Percentiles rank a stretch among this genome's conserved stretches.
Evolutionary conservation across 2,888 invertebrate species (phyloP).

Genomic region (Piscicola geometra): DNA sequence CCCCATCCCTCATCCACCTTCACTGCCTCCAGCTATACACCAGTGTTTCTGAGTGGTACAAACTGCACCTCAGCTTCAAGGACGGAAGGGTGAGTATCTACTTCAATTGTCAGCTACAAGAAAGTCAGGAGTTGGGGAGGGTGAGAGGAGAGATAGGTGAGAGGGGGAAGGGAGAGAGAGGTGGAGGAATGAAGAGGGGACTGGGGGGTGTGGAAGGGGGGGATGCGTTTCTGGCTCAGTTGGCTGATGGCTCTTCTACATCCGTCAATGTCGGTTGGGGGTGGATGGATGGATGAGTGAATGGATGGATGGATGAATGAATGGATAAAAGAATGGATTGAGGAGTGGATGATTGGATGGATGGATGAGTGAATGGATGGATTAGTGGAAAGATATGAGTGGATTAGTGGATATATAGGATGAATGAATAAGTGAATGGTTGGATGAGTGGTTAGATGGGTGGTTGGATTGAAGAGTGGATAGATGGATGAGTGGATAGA

Average conservation of each 20-base stretch:
- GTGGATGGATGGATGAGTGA: too few species aligned
- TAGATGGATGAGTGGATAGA: too few species aligned
- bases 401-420: too few species aligned
- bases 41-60: slow-evolving; percentile 19
- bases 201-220: not conserved
- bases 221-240: not conserved
- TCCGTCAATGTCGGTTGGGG: not conserved
- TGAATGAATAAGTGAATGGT: too few species aligned
- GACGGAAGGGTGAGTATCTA: slow-evolving; percentile 37
- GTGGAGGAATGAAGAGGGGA: not conserved
- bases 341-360: too few species aligned
- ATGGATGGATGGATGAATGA: too few species aligned
- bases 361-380: too few species aligned
- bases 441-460: too few species aligned
- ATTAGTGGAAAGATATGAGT: too few species aligned
- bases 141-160: not conserved
- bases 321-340: too few species aligned
- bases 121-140: not conserved
- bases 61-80: slow-evolving; percentile 39
- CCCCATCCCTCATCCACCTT: too few species aligned
- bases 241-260: not conserved
- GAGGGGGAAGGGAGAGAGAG: not conserved
- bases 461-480: too few species aligned
- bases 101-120: slow-evolving; percentile 36
- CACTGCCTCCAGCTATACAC: not conserved